Base-by-base conservation (phyloP, 2,113 vertebrate genomes). In the Gavia stellata region DNA sequence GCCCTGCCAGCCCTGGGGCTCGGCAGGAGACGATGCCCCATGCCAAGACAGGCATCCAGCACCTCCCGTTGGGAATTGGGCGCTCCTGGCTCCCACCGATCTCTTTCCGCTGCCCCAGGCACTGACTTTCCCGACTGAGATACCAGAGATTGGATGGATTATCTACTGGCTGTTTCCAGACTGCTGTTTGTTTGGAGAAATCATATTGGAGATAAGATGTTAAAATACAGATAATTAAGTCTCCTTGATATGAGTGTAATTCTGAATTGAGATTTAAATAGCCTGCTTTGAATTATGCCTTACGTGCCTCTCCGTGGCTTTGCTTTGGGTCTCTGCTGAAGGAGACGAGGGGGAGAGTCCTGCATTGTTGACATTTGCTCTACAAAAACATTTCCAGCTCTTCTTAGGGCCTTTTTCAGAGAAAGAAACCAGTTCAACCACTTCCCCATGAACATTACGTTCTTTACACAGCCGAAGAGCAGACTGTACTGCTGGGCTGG, bases 181-280 rank as follows among this genome's bases (percentile, higher is more conserved):
- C 88, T 89, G 92, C 86, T 96, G 86, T 94, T 96, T 96, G 90
- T 96, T 96, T 92, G 91, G 86, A 96, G 86, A 95, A 96, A 95
- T 96, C 86, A 19, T 78, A 44, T n/a, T 58, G 88, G 73, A 96
- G 96, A 96, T 96, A 95, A 96, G 96, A 93, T 91, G 94, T 85
- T 72, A 92, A 94, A 97, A 94, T 44, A 12, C 34, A 96, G 93
- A 95, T 96, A 96, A 95, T 95, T 81, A 81, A 68, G 86, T 95
- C 95, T 94, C 70, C 94, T 85, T 91, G 92, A 92, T 86, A 94
- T 0, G 77, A 88, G 77, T 34, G 70, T 78, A 72, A 79, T 93
- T 94, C 92, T 79, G 94, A 93, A 90, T 53, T 88, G 94, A 94
- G 90, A 70, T 96, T 94, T 94, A 96, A 95, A 94, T 71, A 84